Evolutionary conservation across 2,113 vertebrate genomes (phyloP).

Genomic region (Colossoma macropomum): DNA sequence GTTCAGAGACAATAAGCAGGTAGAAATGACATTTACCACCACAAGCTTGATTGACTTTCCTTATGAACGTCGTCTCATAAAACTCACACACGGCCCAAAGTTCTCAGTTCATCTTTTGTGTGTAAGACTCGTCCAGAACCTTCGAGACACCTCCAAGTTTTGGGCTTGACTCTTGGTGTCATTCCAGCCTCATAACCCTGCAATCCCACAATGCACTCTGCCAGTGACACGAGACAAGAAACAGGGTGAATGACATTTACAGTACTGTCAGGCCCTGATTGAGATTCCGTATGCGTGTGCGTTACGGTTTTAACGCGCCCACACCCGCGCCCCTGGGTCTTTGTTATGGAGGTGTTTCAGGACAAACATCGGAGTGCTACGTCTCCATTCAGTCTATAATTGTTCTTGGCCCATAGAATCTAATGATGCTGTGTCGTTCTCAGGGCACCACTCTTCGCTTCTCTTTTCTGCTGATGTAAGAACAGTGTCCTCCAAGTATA

Average conservation of each 20-base stretch:
- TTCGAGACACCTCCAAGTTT: conserved; percentile 32
- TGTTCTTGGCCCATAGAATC: conserved; percentile 16
- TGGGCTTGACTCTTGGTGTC: conserved; percentile 39
- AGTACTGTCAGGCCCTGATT: conserved; percentile 47
- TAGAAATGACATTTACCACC: conserved; percentile 45
- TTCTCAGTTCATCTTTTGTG: conserved; percentile 37
- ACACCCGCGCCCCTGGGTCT: conserved; percentile 31
- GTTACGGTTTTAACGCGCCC: conserved; percentile 19
- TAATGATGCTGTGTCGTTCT: conserved; percentile 18
- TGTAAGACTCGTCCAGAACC: conserved; percentile 21
- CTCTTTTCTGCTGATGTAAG: conserved; percentile 21
- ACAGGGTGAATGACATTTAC: conserved; percentile 41
- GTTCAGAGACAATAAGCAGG: conserved; percentile 37
- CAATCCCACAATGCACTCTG: conserved; percentile 16
- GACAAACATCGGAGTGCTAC: conserved; percentile 31
- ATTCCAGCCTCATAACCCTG: conserved; percentile 45
- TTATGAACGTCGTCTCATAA: conserved; percentile 46
- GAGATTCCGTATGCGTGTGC: conserved; percentile 42
- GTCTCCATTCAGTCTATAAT: conserved; percentile 22
- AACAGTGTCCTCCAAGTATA: conserved; percentile 21
- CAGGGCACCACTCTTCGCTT: background rate
- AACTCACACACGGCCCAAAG: conserved; percentile 17
- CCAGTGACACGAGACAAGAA: conserved; percentile 36
- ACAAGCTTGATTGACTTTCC: conserved; percentile 42
- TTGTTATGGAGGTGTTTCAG: conserved; percentile 50